These are phyloP conservation scores for Centropus bengalensis DNA, from an alignment of 2,113 vertebrate genomes.

Conservation along the genomic window DNA sequence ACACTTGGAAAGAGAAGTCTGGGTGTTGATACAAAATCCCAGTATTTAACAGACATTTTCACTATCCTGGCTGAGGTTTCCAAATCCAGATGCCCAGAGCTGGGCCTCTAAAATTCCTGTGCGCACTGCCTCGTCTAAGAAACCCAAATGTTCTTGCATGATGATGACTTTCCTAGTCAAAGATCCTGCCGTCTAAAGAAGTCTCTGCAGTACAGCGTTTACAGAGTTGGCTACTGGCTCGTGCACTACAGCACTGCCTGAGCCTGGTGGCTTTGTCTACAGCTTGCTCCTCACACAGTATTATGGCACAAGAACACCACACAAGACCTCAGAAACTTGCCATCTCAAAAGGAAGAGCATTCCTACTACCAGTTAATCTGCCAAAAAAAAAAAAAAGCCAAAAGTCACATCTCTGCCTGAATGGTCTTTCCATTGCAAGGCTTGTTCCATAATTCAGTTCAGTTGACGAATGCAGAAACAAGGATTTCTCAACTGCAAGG, in stretches of 20 bases:
- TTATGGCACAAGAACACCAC: not conserved
- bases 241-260: fast-evolving
- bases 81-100: not conserved
- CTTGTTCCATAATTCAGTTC: slow-evolving; percentile 3
- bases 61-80: not conserved
- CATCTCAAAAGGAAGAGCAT: not conserved
- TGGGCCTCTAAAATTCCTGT: not conserved
- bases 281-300: not conserved
- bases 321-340: not conserved
- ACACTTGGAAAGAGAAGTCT: not conserved
- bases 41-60: not conserved
- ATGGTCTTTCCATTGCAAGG: slow-evolving; percentile 24
- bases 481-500: not conserved
- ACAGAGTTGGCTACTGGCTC: not conserved
- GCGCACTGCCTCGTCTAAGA: not conserved
- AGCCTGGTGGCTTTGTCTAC: not conserved
- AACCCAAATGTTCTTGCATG: not conserved
- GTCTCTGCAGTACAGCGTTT: not conserved
- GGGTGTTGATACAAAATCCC: not conserved
- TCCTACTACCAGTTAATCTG: not conserved
- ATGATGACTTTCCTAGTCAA: not conserved
- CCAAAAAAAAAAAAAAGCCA: not conserved
- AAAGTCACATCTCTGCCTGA: not conserved
- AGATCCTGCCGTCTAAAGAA: not conserved
- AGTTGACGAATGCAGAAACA: not conserved